Evolutionary conservation across 2,888 invertebrate species (phyloP), one percentile per base, ranked within the genome.

Genomic region (Onthophagus sagittarius): DNA sequence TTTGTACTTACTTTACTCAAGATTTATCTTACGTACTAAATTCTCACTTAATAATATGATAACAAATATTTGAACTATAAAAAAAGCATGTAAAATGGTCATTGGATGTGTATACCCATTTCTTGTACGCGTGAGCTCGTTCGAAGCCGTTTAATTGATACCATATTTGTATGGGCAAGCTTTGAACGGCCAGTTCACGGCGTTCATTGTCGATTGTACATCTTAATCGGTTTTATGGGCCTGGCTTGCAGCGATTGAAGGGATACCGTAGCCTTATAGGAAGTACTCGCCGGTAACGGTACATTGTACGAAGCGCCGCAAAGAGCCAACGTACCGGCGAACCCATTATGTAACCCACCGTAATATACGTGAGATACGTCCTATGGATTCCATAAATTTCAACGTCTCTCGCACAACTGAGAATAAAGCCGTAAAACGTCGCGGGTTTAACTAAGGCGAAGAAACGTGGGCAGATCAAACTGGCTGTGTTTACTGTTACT

Each of bases 171-270:
- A 53, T 53, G 39, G 39, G 39, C 39, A 11, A 53, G 39, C 39
- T 53, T 53, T 53, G 9, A 23, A 11, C 39, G 39, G 11, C 4
- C 39, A 11, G 39, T 53, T 53, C 67, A 32, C 67, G n/a, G 15
- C 23, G 67, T 23, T 67, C 67, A 67, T 67, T 67, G 67, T 67
- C 31, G 67, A 67, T 67, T 67, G 67, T 67, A 67, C 67, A 67
- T 67, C 67, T 67, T 67, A 67, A 67, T 67, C 67, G 67, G 67
- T 67, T 67, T 67, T 67, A 67, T 67, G 67, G 32, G 67, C 23
- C 31, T 11, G 39, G 39, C 39, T 9, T 53, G 39, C 39, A 53
- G 39, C 39, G 39, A 53, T 53, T 53, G 39, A 53, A 53, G 39
- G 39, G 39, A 53, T 11, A 53, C 39, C 39, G 39, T 53, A 7